phyloP scores from a whole-genome alignment of 1,140 invertebrate species.

The Lepidostoma basale region DNA sequence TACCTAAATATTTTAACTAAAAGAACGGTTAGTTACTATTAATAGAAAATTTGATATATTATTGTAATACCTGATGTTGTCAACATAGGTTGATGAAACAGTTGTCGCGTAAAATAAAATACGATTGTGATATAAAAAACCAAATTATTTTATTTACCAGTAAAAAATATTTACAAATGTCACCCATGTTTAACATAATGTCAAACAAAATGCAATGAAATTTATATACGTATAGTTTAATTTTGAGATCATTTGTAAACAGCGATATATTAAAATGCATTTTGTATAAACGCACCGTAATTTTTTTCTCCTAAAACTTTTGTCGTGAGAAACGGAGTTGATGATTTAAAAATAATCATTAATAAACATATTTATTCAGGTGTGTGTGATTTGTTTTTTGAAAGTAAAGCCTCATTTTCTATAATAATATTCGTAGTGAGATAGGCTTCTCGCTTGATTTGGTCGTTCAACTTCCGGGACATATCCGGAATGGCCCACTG shows the following conservation, averaged over 20 bases:
- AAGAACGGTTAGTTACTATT: no score
- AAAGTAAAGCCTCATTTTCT: conserved; percentile 64
- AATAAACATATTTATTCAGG: not conserved
- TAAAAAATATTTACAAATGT: no score
- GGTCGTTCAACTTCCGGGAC: conserved; percentile 72
- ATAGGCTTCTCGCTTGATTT: conserved; percentile 84
- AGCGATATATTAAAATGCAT: not conserved
- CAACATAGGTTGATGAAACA: no score
- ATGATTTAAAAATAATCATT: not conserved
- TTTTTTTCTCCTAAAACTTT: no score
- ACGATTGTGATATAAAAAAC: no score
- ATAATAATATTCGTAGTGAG: conserved; percentile 86
- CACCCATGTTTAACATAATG: no score
- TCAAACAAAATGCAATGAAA: no score
- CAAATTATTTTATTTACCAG: no score
- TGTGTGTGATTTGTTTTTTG: not conserved
- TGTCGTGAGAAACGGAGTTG: not conserved
- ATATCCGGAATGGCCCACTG: conserved; percentile 85
- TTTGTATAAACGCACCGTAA: not conserved
- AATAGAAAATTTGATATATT: no score
- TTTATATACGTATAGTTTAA: not conserved
- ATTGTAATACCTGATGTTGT: no score
- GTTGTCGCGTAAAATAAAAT: no score
- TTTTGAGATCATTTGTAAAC: not conserved
- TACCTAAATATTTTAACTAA: no score